Evolutionary conservation across 2,888 invertebrate genomes (phyloP).

Genomic region (Coelopa pilipes): DNA sequence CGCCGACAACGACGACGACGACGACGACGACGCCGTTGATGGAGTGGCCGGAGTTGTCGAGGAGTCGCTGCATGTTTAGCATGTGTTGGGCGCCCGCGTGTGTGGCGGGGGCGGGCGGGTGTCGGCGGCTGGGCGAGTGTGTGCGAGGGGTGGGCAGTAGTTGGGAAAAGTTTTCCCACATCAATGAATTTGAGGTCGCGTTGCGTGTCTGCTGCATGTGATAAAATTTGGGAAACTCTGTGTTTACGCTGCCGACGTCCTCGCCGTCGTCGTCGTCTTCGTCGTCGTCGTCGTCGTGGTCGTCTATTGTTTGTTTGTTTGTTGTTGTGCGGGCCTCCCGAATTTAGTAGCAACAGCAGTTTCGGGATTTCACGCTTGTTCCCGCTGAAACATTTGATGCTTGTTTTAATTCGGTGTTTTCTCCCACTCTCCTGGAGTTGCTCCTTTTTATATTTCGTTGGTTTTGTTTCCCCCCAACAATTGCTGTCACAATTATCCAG

Average conservation of each 20-base stretch:
- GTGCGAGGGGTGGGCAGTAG: too few relatives aligned
- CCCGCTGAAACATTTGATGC: too few relatives aligned
- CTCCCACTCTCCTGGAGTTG: background rate
- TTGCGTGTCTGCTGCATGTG: conserved; percentile 16
- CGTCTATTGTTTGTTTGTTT: conserved; percentile 15
- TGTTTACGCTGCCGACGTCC: conserved; percentile 19
- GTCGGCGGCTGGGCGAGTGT: too few relatives aligned
- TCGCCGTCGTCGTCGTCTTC: conserved; percentile 1
- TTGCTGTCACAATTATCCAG: too few relatives aligned
- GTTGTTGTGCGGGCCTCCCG: conserved; percentile 17
- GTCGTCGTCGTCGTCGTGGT: too few relatives aligned
- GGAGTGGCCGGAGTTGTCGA: background rate
- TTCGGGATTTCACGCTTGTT: too few relatives aligned
- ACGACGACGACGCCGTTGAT: background rate
- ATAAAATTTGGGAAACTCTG: conserved; percentile 17
- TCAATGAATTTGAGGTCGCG: conserved; percentile 28
- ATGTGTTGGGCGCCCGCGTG: background rate
- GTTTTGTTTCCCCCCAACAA: too few relatives aligned
- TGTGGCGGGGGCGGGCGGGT: too few relatives aligned
- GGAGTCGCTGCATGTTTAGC: background rate
- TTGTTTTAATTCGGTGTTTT: background rate
- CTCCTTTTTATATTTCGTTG: background rate
- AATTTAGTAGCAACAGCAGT: too few relatives aligned
- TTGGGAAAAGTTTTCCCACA: conserved; percentile 25
- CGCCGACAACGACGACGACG: too few relatives aligned